Percentiles rank a stretch among this genome's conserved stretches.
These are phyloP conservation scores for Odobenus rosmarus DNA, from an alignment of 2,113 vertebrate species.

Conservation along the genomic window DNA sequence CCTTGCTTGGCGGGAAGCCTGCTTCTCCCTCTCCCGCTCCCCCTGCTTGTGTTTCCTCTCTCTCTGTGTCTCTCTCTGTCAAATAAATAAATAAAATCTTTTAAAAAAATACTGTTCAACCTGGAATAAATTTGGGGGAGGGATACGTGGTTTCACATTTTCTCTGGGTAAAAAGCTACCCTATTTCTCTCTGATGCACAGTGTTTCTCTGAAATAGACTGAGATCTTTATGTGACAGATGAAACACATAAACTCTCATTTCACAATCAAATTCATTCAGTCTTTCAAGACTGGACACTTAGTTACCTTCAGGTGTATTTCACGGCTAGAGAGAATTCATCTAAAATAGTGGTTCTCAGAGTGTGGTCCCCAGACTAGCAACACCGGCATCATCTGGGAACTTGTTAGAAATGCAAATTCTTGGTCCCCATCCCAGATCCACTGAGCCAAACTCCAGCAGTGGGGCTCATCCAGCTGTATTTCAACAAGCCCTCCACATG, in stretches of 20 bases:
- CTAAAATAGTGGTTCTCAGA: not conserved
- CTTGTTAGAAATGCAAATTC: constrained; percentile 11
- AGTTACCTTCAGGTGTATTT: not conserved
- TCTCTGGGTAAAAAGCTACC: not conserved
- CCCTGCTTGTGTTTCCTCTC: too few relatives aligned
- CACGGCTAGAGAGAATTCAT: not conserved
- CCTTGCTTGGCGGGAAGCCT: too few relatives aligned
- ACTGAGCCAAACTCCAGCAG: not conserved
- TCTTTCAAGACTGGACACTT: not conserved
- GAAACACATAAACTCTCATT: not conserved
- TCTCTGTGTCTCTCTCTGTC: too few relatives aligned
- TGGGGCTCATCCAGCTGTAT: not conserved
- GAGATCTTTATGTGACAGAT: not conserved
- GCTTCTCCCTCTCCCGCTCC: too few relatives aligned
- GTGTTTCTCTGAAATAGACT: not conserved
- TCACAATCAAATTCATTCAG: not conserved
- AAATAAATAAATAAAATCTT: too few relatives aligned
- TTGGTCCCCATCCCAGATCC: not conserved
- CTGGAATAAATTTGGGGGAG: not conserved
- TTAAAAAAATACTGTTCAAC: not conserved
- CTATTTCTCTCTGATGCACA: not conserved
- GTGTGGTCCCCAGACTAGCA: not conserved
- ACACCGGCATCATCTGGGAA: not conserved
- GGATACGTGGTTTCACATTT: not conserved
- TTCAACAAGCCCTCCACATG: not conserved